Conservation (phyloP, 2,888 invertebrate species). For the Adelphocoris suturalis region DNA sequence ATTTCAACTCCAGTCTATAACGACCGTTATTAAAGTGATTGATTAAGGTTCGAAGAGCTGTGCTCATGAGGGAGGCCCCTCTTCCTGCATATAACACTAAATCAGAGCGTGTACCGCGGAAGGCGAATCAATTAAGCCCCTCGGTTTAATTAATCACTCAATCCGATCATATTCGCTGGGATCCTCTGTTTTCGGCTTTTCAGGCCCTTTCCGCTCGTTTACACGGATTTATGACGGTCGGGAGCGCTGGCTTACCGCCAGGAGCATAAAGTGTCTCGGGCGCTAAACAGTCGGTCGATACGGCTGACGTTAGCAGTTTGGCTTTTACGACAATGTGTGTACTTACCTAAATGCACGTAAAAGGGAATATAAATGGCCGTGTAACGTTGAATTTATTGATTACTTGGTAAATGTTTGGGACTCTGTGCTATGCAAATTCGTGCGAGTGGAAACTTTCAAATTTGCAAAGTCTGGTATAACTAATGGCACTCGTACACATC, state of each 20-base stretch:
- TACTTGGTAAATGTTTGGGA: background rate
- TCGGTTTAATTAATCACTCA: slow-evolving; percentile 35
- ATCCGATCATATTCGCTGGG: slow-evolving; percentile 28
- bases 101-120: background rate
- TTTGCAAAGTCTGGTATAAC: no score
- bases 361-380: background rate
- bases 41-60: background rate
- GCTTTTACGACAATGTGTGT: slow-evolving; percentile 2
- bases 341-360: slow-evolving; percentile 9
- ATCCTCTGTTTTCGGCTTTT: background rate
- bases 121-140: slow-evolving; percentile 30
- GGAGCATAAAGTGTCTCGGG: background rate
- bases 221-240: slow-evolving; percentile 13
- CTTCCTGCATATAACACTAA: background rate
- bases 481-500: no score
- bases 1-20: background rate
- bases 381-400: background rate
- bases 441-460: no score
- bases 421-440: no score
- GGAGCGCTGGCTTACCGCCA: background rate
- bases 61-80: background rate
- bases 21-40: background rate
- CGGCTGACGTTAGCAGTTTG: background rate
- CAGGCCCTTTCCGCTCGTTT: background rate
- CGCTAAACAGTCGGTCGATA: background rate